A percentile compares a stretch with the other conserved stretches of the same genome.
Conservation (phyloP, 2,888 invertebrate genomes). For the Rotaria sp. region DNA sequence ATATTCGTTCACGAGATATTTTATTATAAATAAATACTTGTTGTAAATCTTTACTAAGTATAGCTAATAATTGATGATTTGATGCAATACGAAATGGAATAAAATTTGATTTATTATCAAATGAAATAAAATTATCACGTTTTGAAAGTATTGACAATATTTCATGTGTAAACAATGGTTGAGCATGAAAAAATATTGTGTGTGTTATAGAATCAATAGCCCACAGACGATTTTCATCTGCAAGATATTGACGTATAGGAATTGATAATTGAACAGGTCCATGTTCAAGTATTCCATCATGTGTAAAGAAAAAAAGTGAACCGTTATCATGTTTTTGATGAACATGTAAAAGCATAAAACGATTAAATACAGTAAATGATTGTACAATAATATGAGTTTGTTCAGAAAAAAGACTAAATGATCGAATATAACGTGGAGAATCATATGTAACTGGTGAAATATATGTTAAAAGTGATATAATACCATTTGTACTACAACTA, state of each 20-base stretch:
- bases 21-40: background rate
- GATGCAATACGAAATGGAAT: background rate
- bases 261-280: background rate
- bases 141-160: background rate
- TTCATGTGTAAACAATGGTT: background rate
- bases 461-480: background rate
- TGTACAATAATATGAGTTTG: background rate
- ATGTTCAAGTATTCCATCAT: background rate
- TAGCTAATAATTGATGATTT: background rate
- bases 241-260: background rate
- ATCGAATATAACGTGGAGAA: background rate
- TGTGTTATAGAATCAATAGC: background rate
- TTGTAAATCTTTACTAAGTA: background rate
- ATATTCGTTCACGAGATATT: background rate
- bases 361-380: background rate
- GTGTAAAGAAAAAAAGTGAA: background rate
- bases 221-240: constrained; percentile 9
- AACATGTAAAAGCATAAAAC: background rate
- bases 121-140: background rate
- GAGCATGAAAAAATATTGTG: background rate
- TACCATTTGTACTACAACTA: background rate
- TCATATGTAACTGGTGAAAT: background rate
- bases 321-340: background rate
- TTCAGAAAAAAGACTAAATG: background rate
- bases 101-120: background rate